Conservation (phyloP, 2,797 vertebrate species). For the Fundulus diaphanus region DNA sequence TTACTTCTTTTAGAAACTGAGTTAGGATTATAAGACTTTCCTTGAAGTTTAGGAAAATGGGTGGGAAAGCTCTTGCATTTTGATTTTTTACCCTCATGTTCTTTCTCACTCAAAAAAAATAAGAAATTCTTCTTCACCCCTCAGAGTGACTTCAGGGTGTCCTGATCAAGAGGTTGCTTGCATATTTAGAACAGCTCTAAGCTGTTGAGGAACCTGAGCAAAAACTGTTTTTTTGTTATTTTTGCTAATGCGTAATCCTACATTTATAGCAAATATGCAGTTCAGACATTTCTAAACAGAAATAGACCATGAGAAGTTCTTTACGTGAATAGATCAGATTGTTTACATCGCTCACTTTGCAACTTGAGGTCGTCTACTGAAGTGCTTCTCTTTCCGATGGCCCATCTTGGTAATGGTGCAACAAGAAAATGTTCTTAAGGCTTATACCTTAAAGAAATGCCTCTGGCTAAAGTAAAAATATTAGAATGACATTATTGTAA, state of each 20-base stretch:
- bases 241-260: constrained; percentile 27
- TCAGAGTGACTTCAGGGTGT: constrained; percentile 70
- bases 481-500: too few relatives aligned
- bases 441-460: neutral
- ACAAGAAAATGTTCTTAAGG: neutral
- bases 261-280: constrained; percentile 11
- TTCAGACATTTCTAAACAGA: constrained; percentile 9
- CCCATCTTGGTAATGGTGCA: neutral
- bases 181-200: constrained; percentile 73
- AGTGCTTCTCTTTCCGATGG: neutral
- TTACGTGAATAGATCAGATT: neutral
- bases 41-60: constrained; percentile 58
- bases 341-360: neutral
- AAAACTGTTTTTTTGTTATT: constrained; percentile 41
- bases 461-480: too few relatives aligned
- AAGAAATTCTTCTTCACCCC: constrained; percentile 74
- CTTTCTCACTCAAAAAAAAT: constrained; percentile 46
- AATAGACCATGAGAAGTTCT: neutral
- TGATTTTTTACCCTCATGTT: constrained; percentile 57
- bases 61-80: constrained; percentile 68
- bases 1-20: constrained; percentile 43
- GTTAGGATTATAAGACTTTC: constrained; percentile 58
- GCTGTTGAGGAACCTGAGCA: constrained; percentile 47
- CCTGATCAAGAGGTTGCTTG: constrained; percentile 68
- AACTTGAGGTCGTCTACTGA: neutral